phyloP scores from a whole-genome alignment of 2,113 vertebrate species.

The Rhinoptilus africanus region DNA sequence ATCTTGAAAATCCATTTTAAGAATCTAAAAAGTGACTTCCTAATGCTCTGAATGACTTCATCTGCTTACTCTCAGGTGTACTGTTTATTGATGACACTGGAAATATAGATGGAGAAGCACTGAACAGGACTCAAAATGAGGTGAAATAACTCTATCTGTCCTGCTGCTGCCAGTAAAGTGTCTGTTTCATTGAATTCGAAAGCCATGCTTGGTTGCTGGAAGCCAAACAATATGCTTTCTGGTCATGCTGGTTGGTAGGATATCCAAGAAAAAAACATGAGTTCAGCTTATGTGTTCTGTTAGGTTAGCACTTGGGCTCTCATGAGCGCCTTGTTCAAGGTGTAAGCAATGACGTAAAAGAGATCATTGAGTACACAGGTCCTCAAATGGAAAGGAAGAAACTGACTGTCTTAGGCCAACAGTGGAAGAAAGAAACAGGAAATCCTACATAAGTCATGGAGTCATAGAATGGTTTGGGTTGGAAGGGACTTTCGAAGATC shows the following conservation, averaged over 20 bases:
- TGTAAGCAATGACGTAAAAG: conserved; percentile 47
- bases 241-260: neutral
- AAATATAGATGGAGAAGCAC: neutral
- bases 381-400: neutral
- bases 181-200: neutral
- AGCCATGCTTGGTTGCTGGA: neutral
- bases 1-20: neutral
- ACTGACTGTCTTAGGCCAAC: neutral
- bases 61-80: neutral
- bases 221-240: neutral
- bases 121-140: neutral
- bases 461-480: neutral
- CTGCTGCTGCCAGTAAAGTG: neutral
- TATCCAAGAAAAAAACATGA: conserved; percentile 31
- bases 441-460: neutral
- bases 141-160: neutral
- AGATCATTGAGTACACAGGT: neutral
- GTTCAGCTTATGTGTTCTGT: neutral
- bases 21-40: neutral
- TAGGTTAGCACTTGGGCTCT: neutral
- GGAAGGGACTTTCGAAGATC: neutral
- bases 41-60: neutral
- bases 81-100: neutral
- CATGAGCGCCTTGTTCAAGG: neutral
- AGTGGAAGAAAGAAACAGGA: neutral